Conservation (phyloP, 2,888 invertebrate genomes). For the Aelia acuminata region DNA sequence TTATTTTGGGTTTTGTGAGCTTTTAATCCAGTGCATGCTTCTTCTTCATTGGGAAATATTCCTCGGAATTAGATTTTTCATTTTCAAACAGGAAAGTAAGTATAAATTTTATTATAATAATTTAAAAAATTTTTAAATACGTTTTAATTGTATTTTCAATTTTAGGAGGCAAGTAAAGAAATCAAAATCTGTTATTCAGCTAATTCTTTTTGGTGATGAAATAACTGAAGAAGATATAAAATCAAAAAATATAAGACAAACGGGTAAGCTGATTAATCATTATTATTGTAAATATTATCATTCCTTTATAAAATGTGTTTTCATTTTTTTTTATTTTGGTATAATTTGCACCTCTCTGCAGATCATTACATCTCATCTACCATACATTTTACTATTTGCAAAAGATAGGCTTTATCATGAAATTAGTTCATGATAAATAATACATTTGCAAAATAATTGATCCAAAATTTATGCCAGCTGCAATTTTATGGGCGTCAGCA, state of each 20-base stretch:
- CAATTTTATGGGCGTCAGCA: too few relatives aligned
- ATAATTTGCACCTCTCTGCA: too few relatives aligned
- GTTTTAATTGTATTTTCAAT: background rate
- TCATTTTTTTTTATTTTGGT: too few relatives aligned
- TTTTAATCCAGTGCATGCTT: constrained; percentile 40
- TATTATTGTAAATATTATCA: too few relatives aligned
- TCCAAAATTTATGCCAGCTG: too few relatives aligned
- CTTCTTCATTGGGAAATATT: constrained; percentile 19
- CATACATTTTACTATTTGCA: too few relatives aligned
- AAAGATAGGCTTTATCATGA: too few relatives aligned
- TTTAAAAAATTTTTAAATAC: background rate
- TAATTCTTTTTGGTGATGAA: constrained; percentile 87
- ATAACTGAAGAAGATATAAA: constrained; percentile 85
- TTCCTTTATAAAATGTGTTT: too few relatives aligned
- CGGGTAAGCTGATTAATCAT: constrained; percentile 70
- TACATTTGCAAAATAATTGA: too few relatives aligned
- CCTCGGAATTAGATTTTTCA: background rate
- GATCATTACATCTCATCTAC: too few relatives aligned
- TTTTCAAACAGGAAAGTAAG: constrained; percentile 37
- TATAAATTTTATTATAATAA: background rate
- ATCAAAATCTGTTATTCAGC: constrained; percentile 90
- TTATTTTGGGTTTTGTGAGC: background rate
- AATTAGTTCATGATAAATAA: too few relatives aligned
- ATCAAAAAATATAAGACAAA: constrained; percentile 97
- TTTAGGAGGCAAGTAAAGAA: constrained; percentile 88